phyloP scores from a whole-genome alignment of 2,888 invertebrate species.

The Dynastes tityus region DNA sequence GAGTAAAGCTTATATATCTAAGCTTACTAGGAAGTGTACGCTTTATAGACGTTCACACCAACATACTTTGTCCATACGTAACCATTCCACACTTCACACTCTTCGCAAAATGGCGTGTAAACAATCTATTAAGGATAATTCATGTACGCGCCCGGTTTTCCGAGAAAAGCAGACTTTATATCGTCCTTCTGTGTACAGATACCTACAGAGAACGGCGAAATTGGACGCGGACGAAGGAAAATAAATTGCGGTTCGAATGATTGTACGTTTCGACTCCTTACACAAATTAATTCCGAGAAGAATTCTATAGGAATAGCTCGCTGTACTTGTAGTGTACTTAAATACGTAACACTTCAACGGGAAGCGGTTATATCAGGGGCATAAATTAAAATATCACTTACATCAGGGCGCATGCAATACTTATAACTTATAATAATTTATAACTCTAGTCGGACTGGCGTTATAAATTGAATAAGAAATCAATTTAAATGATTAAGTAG shows the following conservation, averaged over 20 bases:
- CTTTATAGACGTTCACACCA: background rate
- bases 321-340: background rate
- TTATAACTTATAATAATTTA: constrained; percentile 35
- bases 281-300: constrained; percentile 27
- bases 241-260: constrained; percentile 22
- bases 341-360: constrained; percentile 4
- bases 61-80: no score
- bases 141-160: background rate
- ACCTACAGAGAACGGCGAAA: constrained; percentile 9
- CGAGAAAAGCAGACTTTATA: background rate
- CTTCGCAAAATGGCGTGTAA: background rate
- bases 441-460: constrained; percentile 7
- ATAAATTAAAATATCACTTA: constrained; percentile 37
- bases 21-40: background rate
- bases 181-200: background rate
- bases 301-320: constrained; percentile 7
- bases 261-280: constrained; percentile 4
- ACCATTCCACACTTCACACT: background rate
- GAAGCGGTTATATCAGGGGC: constrained; percentile 2
- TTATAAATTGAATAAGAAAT: constrained; percentile 51
- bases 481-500: constrained; percentile 56
- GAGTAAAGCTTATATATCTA: no score
- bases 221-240: background rate
- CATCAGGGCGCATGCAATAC: constrained; percentile 5
- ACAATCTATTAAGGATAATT: constrained; percentile 27